These are phyloP conservation scores for Papilio gigon DNA, from an alignment of 2,888 invertebrate species.

Conservation along the genomic window DNA sequence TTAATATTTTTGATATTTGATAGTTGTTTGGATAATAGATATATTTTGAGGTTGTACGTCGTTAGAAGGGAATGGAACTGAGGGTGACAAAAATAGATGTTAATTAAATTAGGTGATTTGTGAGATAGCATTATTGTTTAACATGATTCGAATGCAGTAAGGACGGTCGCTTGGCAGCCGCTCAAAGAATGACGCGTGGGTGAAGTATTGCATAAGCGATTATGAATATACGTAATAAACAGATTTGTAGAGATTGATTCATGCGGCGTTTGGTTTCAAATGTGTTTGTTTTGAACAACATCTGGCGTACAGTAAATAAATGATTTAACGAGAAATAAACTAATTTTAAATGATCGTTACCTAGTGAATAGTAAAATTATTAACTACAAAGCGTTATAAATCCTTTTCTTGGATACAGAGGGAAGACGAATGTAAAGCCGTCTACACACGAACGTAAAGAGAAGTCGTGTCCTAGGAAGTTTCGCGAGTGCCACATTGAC, in stretches of 20 bases:
- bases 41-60: too few species aligned
- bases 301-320: conserved; percentile 22
- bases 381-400: neutral
- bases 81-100: neutral
- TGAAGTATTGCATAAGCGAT: conserved; percentile 21
- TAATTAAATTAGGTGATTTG: neutral
- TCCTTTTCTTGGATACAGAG: neutral
- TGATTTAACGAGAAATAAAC: neutral
- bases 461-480: conserved; percentile 11
- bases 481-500: neutral
- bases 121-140: conserved; percentile 25
- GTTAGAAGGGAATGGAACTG: neutral
- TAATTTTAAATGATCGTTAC: conserved; percentile 10
- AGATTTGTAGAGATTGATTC: conserved; percentile 13
- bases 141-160: conserved; percentile 21
- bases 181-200: conserved; percentile 23
- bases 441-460: too few species aligned
- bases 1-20: too few species aligned
- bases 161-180: conserved; percentile 7
- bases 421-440: too few species aligned
- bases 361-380: neutral
- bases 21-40: too few species aligned
- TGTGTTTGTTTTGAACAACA: conserved; percentile 21
- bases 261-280: conserved; percentile 21
- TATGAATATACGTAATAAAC: conserved; percentile 21